Conservation (phyloP, 1,140 invertebrate species). For the Pachypsylla venusta region DNA sequence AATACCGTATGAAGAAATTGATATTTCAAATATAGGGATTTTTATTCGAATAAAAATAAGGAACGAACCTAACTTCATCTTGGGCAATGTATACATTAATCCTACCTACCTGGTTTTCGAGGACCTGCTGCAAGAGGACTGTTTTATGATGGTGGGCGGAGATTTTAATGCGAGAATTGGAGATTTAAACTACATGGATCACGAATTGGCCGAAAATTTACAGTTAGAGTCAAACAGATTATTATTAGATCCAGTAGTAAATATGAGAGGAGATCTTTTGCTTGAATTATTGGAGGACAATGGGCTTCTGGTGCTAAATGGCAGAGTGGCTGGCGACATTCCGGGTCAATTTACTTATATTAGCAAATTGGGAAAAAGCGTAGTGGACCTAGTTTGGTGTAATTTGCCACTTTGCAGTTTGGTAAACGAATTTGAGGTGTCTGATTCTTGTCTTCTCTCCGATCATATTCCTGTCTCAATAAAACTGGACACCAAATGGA, state of each 20-base stretch:
- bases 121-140: constrained; percentile 17
- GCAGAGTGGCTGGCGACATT: not conserved
- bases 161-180: constrained; percentile 13
- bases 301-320: not conserved
- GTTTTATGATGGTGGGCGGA: constrained; percentile 23
- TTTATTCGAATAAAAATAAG: not conserved
- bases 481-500: not conserved
- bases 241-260: not conserved
- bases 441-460: not conserved
- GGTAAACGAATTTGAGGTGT: not conserved
- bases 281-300: not conserved
- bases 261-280: not conserved
- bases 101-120: not conserved
- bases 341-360: constrained; percentile 7
- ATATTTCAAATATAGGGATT: not conserved
- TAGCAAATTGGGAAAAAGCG: constrained; percentile 7
- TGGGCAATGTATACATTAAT: not conserved
- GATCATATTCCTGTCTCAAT: not conserved
- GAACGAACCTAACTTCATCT: not conserved
- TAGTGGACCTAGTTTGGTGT: constrained; percentile 2
- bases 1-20: not conserved
- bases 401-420: not conserved
- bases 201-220: constrained; percentile 8
- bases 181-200: not conserved
- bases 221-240: not conserved